A percentile compares a stretch with the other conserved stretches of the same genome.
Evolutionary conservation across 2,888 invertebrate species (phyloP).

Genomic region (Bedellia somnulentella): DNA sequence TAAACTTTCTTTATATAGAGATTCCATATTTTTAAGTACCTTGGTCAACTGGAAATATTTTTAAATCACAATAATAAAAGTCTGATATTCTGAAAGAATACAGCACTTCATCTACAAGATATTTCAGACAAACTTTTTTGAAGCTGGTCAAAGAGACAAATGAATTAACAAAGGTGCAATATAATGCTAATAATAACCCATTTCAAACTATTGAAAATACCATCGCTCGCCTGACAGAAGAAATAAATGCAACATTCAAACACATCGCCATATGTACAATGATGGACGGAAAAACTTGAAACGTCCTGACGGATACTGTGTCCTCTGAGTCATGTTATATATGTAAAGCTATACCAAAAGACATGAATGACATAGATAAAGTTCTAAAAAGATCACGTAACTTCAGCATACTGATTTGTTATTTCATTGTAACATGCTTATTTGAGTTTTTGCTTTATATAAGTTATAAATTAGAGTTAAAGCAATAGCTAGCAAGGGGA

Average conservation of each 20-base stretch:
- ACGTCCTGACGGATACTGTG: slow-evolving; percentile 6
- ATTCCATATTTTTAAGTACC: not conserved
- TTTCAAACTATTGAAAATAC: not conserved
- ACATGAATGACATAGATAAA: slow-evolving; percentile 9
- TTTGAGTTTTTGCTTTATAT: slow-evolving; percentile 16
- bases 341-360: slow-evolving; percentile 10
- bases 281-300: slow-evolving; percentile 9
- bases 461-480: no score
- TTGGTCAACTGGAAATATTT: not conserved
- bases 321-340: slow-evolving; percentile 9
- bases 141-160: slow-evolving; percentile 7
- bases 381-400: no score
- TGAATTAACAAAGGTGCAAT: slow-evolving; percentile 5
- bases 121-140: slow-evolving; percentile 4
- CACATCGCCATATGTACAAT: slow-evolving; percentile 6
- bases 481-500: no score
- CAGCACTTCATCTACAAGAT: slow-evolving; percentile 2
- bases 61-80: not conserved
- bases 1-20: slow-evolving; percentile 1
- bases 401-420: not conserved
- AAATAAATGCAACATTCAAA: slow-evolving; percentile 3
- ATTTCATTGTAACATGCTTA: slow-evolving; percentile 14
- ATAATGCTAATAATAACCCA: slow-evolving; percentile 5
- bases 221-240: not conserved
- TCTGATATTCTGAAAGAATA: not conserved